phyloP scores from a whole-genome alignment of 2,888 invertebrate genomes.

The Drosophila ustulata region DNA sequence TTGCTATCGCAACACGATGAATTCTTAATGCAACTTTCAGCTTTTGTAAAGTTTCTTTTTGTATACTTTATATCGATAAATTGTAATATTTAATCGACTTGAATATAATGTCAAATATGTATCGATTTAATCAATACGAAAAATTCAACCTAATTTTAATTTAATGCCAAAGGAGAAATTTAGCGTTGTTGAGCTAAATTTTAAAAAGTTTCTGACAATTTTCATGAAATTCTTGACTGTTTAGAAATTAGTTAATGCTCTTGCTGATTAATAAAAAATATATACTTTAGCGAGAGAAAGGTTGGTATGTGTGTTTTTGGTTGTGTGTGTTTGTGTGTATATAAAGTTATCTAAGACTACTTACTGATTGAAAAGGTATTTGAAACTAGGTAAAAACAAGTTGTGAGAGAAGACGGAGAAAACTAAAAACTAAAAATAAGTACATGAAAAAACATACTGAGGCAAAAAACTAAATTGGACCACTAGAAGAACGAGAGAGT shows the following conservation, averaged over 20 bases:
- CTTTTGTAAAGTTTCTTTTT: no score
- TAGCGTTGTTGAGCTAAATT: no score
- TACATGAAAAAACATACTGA: conserved; percentile 15
- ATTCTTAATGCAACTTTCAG: no score
- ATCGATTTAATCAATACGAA: background rate
- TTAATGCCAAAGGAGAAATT: no score
- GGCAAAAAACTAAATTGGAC: conserved; percentile 15
- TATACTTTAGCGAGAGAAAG: background rate
- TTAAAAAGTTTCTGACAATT: no score
- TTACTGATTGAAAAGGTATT: conserved; percentile 31
- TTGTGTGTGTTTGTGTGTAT: conserved; percentile 12
- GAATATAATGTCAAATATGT: background rate
- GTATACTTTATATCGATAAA: no score
- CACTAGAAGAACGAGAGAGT: conserved; percentile 13
- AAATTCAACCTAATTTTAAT: background rate
- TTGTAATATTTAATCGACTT: background rate
- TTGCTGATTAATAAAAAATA: background rate
- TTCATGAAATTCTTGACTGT: no score
- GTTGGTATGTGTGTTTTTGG: conserved; percentile 1
- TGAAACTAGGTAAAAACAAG: conserved; percentile 21
- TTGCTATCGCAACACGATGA: no score
- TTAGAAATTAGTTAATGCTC: background rate
- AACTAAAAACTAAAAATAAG: conserved; percentile 14
- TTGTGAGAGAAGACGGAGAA: conserved; percentile 2
- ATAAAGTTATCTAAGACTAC: conserved; percentile 36